Percentiles rank a stretch among this genome's conserved stretches.
Conservation (phyloP, 2,113 vertebrate genomes). For the Phaetusa simplex region DNA sequence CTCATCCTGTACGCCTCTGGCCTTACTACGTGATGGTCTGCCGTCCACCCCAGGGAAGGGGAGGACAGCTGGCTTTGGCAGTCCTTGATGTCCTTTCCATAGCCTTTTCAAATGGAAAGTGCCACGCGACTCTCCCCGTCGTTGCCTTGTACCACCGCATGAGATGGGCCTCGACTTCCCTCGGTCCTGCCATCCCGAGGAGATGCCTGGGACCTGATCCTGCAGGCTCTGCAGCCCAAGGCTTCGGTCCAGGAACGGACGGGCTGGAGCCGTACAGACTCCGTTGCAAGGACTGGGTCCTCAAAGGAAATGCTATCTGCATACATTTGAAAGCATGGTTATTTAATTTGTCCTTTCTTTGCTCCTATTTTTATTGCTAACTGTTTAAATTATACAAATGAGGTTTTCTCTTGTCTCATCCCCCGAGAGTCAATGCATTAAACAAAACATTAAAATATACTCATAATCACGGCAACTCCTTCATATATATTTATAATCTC, state of each 20-base stretch:
- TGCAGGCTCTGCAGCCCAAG: background rate
- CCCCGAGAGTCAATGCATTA: background rate
- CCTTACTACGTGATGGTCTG: background rate
- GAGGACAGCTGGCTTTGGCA: background rate
- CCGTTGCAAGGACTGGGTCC: background rate
- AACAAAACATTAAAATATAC: constrained; percentile 29
- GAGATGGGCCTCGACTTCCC: background rate
- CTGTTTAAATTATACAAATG: constrained; percentile 41
- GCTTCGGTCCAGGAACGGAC: background rate
- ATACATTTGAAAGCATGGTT: background rate
- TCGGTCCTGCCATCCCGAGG: background rate
- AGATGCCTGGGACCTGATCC: background rate
- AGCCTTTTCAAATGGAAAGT: background rate
- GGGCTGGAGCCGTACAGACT: background rate
- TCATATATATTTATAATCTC: constrained; percentile 62
- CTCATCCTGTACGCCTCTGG: background rate
- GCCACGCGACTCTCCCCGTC: fast-evolving
- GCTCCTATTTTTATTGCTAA: constrained; percentile 27
- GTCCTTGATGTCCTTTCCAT: background rate
- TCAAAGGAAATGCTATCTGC: background rate
- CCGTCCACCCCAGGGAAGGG: background rate
- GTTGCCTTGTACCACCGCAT: fast-evolving
- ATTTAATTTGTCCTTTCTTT: background rate
- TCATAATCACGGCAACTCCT: background rate
- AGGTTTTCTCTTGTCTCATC: background rate